Evolutionary conservation across 2,797 vertebrate genomes (phyloP).

Genomic region (Halcyon badia): DNA sequence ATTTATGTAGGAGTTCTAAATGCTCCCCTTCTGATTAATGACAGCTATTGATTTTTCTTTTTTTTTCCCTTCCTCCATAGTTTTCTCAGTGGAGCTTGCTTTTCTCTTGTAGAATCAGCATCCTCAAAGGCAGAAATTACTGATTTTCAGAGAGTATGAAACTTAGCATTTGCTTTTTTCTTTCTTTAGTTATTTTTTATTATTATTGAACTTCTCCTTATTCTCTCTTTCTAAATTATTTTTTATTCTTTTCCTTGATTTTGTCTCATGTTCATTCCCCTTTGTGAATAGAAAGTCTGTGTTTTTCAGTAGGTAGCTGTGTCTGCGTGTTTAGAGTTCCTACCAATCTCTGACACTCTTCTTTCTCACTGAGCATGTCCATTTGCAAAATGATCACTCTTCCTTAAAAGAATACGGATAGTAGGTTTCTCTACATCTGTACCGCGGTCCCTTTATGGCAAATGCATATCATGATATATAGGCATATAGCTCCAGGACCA

Average conservation of each 20-base stretch:
- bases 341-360: not conserved
- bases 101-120: not conserved
- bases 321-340: not conserved
- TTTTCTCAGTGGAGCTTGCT: not conserved
- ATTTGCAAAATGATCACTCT: not conserved
- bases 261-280: not conserved
- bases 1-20: conserved; percentile 45
- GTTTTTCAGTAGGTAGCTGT: not conserved
- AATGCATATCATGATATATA: not conserved
- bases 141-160: not conserved
- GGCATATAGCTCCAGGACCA: not conserved
- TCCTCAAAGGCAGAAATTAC: not conserved
- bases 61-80: not conserved
- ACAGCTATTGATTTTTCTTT: conserved; percentile 10
- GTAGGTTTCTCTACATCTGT: not conserved
- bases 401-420: not conserved
- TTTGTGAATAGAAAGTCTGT: not conserved
- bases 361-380: not conserved
- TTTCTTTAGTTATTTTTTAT: not conserved
- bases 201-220: not conserved
- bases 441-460: not conserved
- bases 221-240: not conserved
- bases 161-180: not conserved
- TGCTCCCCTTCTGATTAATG: conserved; percentile 25
- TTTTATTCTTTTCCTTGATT: not conserved